Base-by-base conservation (phyloP, 1,140 invertebrate genomes). In the Venustaconcha ellipsiformis region DNA sequence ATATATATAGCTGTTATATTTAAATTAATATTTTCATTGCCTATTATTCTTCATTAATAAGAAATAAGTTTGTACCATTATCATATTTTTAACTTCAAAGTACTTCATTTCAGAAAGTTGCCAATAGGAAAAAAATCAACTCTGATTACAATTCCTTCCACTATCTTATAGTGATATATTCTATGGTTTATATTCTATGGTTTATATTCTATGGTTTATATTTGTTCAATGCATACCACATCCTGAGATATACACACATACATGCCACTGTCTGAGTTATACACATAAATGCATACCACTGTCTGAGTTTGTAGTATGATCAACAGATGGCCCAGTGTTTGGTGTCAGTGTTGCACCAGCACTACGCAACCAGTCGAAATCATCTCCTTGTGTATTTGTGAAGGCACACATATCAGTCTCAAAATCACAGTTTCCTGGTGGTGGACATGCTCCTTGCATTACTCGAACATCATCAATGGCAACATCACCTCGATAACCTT, bases 401-500 rank as follows among this genome's bases (percentile, higher is more conserved):
- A 83, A 88, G 56, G 86, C 86, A 78, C 88, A 89, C 15, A 75
- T 82, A 66, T 85, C 86, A 26, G 74, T 58, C 78, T 89, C 88
- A 83, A 89, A 89, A 72, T 86, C 80, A 81, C 88, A 89, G 58
- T 70, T 83, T 20, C 86, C 86, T 17, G 74, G 66, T 17, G 80
- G 79, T 63, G 80, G 78, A 59, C 85, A 87, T 30, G 67, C 37
- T 59, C 85, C 85, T 17, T 76, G 67, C 14, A 69, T 13, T 14
- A 87, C 70, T 58, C 75, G 77, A 15, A 88, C 78, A 76, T 88
- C 86, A 83, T 90, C 89, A 67, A 90, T 76, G 58, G 86, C 88
- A n/a, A 89, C 89, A 74, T 88, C 88, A 64, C 86, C 84, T 20
- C 63, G 63, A 71, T 81, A 83, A 76, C 84, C 84, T 20, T 73